Conservation (phyloP, 2,888 invertebrate genomes). For the Phalangium opilio region DNA sequence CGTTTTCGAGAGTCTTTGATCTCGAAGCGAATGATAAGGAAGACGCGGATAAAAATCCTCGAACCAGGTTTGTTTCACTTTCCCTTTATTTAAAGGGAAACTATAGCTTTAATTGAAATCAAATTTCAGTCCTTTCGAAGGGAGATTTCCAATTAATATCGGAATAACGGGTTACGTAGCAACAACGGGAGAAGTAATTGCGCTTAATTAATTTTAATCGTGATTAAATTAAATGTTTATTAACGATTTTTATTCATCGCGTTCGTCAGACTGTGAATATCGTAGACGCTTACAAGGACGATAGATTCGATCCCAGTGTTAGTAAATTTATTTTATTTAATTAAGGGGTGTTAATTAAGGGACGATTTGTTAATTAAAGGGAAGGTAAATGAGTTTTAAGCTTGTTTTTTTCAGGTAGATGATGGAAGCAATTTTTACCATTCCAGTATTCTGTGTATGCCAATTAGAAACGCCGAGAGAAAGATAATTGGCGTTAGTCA, state of each 20-base stretch:
- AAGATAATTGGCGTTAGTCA: constrained; percentile 85
- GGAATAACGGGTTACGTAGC: constrained; percentile 91
- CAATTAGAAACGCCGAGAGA: constrained; percentile 80
- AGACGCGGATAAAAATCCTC: constrained; percentile 59
- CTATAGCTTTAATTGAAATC: too few species aligned
- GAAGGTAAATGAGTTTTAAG: too few species aligned
- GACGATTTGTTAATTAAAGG: too few species aligned
- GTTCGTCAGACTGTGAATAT: constrained; percentile 69
- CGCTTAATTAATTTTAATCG: constrained; percentile 2
- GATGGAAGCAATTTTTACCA: constrained; percentile 67
- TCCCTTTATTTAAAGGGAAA: constrained; percentile 5
- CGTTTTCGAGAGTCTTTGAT: constrained; percentile 86
- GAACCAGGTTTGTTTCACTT: constrained; percentile 42
- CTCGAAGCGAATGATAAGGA: constrained; percentile 78
- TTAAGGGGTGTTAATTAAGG: too few species aligned
- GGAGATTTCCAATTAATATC: constrained; percentile 84
- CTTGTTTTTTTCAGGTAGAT: constrained; percentile 41
- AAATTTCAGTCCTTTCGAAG: constrained; percentile 82
- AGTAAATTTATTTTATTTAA: constrained; percentile 17
- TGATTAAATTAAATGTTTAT: constrained; percentile 2
- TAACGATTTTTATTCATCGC: constrained; percentile 12
- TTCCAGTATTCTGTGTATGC: constrained; percentile 83
- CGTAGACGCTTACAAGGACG: constrained; percentile 72
- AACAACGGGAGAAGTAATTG: constrained; percentile 79
- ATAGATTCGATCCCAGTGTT: constrained; percentile 55